These are phyloP conservation scores for Pachycephala philippinensis DNA, from an alignment of 2,113 vertebrate species.

Conservation along the genomic window DNA sequence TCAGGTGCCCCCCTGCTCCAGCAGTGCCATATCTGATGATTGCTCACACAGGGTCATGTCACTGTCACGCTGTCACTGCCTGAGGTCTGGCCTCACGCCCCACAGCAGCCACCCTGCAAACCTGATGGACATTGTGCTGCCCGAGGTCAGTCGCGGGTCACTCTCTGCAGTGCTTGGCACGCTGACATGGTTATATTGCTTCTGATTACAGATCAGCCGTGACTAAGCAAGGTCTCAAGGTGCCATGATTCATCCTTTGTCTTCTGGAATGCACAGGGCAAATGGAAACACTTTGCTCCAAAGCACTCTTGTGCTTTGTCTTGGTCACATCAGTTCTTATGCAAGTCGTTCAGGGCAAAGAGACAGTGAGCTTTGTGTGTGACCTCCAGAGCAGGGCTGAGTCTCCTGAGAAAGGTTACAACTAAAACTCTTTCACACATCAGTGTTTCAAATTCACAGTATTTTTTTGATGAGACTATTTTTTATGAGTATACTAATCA, in stretches of 20 bases:
- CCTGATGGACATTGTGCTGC: not conserved
- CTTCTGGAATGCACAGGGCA: not conserved
- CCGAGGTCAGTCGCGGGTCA: not conserved
- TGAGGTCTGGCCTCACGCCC: not conserved
- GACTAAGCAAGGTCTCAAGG: not conserved
- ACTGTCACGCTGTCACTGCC: not conserved
- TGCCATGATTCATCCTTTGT: not conserved
- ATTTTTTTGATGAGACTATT: not conserved
- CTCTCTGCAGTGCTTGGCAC: not conserved
- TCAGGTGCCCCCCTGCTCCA: not conserved
- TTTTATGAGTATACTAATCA: not conserved
- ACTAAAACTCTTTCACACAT: not conserved
- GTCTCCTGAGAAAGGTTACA: not conserved
- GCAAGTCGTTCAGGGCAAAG: not conserved
- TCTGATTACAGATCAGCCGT: not conserved
- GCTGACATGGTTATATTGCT: not conserved
- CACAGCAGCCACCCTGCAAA: not conserved
- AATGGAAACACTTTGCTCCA: not conserved
- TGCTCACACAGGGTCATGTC: not conserved
- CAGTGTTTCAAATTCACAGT: not conserved
- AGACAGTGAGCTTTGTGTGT: not conserved
- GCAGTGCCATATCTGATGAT: fast-evolving
- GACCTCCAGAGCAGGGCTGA: not conserved
- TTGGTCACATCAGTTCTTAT: not conserved
- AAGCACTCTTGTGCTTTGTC: not conserved